Evolutionary conservation across 1,140 invertebrate species (phyloP).

Genomic region (Pseudomyrmex pallidus): DNA sequence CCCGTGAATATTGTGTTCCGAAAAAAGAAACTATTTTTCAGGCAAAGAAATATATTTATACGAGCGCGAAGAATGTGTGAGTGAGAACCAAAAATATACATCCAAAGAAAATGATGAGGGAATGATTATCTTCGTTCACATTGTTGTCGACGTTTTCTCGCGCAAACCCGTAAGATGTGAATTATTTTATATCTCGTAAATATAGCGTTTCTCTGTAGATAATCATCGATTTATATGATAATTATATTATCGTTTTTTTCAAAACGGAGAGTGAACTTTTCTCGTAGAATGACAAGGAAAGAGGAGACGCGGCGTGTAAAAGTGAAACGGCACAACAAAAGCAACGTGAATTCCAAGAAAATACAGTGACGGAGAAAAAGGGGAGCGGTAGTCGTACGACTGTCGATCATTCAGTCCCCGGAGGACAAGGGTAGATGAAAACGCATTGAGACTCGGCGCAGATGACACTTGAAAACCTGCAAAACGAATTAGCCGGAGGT

Average conservation of each 20-base stretch:
- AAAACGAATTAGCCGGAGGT: slow-evolving; percentile 73
- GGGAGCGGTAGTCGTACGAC: slow-evolving; percentile 53
- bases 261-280: neutral
- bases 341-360: slow-evolving; percentile 56
- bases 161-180: neutral
- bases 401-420: slow-evolving; percentile 58
- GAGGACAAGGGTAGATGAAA: slow-evolving; percentile 58
- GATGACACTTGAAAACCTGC: slow-evolving; percentile 74
- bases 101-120: slow-evolving; percentile 3
- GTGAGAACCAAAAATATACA: neutral
- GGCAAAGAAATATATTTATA: too few species aligned
- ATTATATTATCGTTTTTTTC: too few species aligned
- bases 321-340: slow-evolving; percentile 2
- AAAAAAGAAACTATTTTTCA: slow-evolving; percentile 25
- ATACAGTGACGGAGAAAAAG: slow-evolving; percentile 58
- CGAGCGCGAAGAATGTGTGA: neutral
- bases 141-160: slow-evolving; percentile 15
- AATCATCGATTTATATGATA: too few species aligned
- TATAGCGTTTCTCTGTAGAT: too few species aligned
- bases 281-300: neutral
- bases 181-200: too few species aligned
- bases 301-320: neutral
- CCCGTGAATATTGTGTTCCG: neutral
- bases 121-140: neutral
- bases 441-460: slow-evolving; percentile 74